Base-by-base conservation (phyloP, 2,888 invertebrate species). In the Agrochola circellaris region DNA sequence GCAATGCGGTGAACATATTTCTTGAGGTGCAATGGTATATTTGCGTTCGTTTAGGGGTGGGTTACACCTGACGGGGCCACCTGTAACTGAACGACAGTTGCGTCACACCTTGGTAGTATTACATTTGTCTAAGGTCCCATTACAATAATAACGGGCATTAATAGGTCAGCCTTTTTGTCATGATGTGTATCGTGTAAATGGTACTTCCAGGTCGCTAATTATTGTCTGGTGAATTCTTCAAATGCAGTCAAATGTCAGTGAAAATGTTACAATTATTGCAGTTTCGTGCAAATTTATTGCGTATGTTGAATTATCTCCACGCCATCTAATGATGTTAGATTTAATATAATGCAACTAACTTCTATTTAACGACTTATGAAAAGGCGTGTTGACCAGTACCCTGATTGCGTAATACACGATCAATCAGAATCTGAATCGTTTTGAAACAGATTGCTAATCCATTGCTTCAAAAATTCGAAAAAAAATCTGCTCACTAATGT, bases 51-150 rank as follows among this genome's bases (percentile, higher is more conserved):
- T 91, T 92, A 92, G 93, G 93, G 94, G 91, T 90, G 82, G 87
- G 78, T 83, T 88, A 88, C 94, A 95, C 95, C 94, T 95, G 95
- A 94, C 93, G 80, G 68, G 87, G 84, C 92, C 95, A 95, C 94
- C 95, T 94, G 94, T 94, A 93, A 71, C 77, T 77, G 83, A 81
- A 81, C 87, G 92, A 91, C 93, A 94, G 94, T 95, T 95, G 95
- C 91, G 91, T 94, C 92, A 94, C 94, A 94, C 95, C 93, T 95
- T 94, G 92, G 89, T 75, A 82, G 75, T 58, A 83, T 80, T 85
- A 78, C 88, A 83, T 87, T 89, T 81, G 89, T 89, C 89, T 91
- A 89, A 84, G 89, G 86, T 84, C 86, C 90, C 86, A 91, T 92
- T 92, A 90, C 85, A 90, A 92, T 91, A 92, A 90, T 91, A 92